phyloP scores from a whole-genome alignment of 2,888 invertebrate species.

The Mallateleia sp. region DNA sequence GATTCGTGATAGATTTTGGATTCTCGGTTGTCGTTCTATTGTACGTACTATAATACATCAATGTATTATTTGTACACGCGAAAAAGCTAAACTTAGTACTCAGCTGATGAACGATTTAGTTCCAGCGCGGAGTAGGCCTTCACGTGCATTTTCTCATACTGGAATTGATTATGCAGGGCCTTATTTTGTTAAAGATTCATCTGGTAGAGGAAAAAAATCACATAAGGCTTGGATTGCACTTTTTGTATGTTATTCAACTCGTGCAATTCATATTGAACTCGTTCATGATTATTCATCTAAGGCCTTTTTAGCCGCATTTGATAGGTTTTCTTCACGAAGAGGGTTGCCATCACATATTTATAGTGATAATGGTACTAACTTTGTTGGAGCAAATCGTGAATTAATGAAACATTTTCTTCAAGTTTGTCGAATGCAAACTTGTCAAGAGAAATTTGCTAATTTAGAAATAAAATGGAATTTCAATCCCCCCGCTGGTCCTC shows the following conservation, averaged over 20 bases:
- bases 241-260: conserved; percentile 15
- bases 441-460: background rate
- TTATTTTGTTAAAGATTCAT: background rate
- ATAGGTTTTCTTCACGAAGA: conserved; percentile 25
- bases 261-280: conserved; percentile 25
- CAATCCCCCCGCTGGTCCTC: background rate
- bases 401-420: background rate
- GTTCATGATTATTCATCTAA: conserved; percentile 30
- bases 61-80: no score
- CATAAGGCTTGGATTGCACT: background rate
- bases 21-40: no score
- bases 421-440: background rate
- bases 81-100: no score
- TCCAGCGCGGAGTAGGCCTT: background rate
- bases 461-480: background rate
- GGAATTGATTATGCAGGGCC: conserved; percentile 14
- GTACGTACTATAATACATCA: no score
- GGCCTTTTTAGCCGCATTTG: conserved; percentile 13
- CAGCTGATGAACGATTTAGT: background rate
- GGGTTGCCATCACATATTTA: conserved; percentile 43
- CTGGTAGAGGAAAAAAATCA: background rate
- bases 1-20: no score
- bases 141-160: conserved; percentile 1
- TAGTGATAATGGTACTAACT: conserved; percentile 7
- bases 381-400: background rate